Evolutionary conservation across 2,888 invertebrate species (phyloP).

Genomic region (Crioceris asparagi): DNA sequence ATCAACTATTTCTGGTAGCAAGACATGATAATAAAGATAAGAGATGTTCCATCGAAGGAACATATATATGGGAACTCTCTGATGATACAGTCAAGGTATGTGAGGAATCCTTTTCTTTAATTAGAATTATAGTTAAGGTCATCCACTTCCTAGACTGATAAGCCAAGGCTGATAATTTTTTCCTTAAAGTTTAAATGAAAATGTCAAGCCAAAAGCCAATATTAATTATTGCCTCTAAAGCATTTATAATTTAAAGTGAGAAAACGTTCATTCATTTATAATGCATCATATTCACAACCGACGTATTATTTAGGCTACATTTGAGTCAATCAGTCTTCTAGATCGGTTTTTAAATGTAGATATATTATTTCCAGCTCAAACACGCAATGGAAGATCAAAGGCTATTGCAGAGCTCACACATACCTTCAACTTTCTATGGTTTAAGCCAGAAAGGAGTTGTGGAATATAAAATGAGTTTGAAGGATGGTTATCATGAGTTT

Average conservation of each 20-base stretch:
- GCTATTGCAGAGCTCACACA: constrained; percentile 30
- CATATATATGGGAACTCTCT: constrained; percentile 38
- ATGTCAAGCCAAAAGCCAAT: background rate
- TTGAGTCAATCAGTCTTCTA: no score
- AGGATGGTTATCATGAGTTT: no score
- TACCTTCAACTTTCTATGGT: constrained; percentile 34
- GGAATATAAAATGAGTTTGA: no score
- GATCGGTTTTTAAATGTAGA: no score
- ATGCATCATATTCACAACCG: no score
- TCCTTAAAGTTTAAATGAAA: background rate
- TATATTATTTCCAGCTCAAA: constrained; percentile 24
- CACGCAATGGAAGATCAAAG: constrained; percentile 25
- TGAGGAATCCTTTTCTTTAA: constrained; percentile 10
- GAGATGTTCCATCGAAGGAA: constrained; percentile 29
- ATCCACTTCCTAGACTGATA: no score
- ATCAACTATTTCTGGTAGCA: constrained; percentile 34
- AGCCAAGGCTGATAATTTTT: background rate
- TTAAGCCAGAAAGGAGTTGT: constrained; percentile 20
- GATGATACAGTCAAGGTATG: constrained; percentile 28
- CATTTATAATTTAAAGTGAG: no score
- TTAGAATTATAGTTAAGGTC: no score
- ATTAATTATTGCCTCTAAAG: background rate
- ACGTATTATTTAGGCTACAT: no score
- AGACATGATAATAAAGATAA: constrained; percentile 17
- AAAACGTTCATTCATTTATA: no score